A percentile compares a stretch with the other conserved stretches of the same genome.
Evolutionary conservation across 2,888 invertebrate species (phyloP).

Genomic region (Macrophya alboannulata): DNA sequence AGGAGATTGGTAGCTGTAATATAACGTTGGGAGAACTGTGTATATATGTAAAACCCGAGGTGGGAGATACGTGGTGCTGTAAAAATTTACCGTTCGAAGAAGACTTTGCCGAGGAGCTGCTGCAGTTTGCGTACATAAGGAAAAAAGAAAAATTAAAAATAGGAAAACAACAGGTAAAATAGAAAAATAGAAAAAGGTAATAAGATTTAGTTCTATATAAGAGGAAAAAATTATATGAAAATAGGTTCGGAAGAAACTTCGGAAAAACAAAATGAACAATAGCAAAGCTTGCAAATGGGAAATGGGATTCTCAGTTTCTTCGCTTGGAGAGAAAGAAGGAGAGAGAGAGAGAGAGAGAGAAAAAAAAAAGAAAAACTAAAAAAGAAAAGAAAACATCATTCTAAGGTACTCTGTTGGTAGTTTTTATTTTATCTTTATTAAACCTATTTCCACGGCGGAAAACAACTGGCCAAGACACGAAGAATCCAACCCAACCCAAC

Average conservation of each 20-base stretch:
- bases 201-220: neutral
- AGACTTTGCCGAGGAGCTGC: neutral
- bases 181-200: neutral
- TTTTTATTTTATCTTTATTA: slow-evolving; percentile 26
- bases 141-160: neutral
- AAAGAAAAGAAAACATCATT: neutral
- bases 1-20: neutral
- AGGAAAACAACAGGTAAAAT: neutral
- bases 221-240: neutral
- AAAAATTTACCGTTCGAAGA: slow-evolving; percentile 4
- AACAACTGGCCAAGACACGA: slow-evolving; percentile 14
- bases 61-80: slow-evolving; percentile 10
- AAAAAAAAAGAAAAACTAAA: neutral
- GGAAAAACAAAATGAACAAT: neutral
- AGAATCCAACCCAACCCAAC: neutral
- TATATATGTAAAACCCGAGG: neutral
- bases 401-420: neutral
- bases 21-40: slow-evolving; percentile 2
- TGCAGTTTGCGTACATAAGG: neutral
- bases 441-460: slow-evolving; percentile 7
- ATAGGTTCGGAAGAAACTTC: neutral
- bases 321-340: neutral
- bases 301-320: slow-evolving; percentile 28
- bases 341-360: neutral
- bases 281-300: neutral